Base-by-base conservation (phyloP, 2,113 vertebrate species). In the Chlorodrepanis virens region DNA sequence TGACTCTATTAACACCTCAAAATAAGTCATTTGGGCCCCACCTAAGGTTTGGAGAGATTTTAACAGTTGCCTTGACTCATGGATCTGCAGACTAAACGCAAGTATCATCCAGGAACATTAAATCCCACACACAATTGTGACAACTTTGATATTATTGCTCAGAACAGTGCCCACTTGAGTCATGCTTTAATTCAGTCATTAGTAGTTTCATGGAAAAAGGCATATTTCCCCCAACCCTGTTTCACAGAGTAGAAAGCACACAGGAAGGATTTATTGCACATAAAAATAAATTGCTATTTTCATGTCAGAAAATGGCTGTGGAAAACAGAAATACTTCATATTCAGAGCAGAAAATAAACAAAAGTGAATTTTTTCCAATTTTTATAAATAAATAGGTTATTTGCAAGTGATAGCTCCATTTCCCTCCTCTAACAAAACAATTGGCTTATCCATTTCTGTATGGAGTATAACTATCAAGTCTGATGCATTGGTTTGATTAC, bases 221-320 rank as follows among this genome's bases (percentile, higher is more conserved):
- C 25, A 9, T 37, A 88, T 93, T 96, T 91, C 33, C 45, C 29
- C 65, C 47, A 92, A 57, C 33, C 54, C 47, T n/a, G 44, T 68
- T 74, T 87, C 71, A 82, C 42, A 81, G 50, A 61, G 45, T 35
- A 23, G 74, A 91, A 95, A 93, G 84, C 35, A 31, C 64, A 39
- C 56, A 85, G 87, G 45, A 95, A 96, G 71, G 33, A 82, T 92
- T 96, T 95, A 72, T 85, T 14, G 15, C 78, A 63, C 87, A 69
- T 87, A 87, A 96, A 94, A 94, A 82, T 68, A 88, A 53, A 92
- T n/a, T 59, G 56, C 21, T 89, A 92, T 93, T 93, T 95, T 61
- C 68, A 44, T 82, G 59, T 83, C 83, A 90, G 77, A 83, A 92
- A 92, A 85, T 53, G 84, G 67, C 69, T 85, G 22, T 28, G 21